Percentiles rank a stretch among this genome's conserved stretches.
Conservation (phyloP, 2,888 invertebrate genomes). For the Chrysolina haemoptera region DNA sequence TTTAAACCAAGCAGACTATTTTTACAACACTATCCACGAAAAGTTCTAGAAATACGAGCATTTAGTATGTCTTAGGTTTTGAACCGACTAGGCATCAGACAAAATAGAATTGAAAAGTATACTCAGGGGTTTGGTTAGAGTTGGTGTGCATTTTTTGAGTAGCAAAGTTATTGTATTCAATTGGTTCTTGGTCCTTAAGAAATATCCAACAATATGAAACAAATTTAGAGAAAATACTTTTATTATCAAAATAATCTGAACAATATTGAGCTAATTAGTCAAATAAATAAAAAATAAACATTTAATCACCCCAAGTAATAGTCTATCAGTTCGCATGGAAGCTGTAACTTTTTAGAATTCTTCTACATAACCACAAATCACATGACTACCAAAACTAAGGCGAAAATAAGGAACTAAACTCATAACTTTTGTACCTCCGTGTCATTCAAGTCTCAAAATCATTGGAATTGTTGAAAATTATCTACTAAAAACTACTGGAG, state of each 20-base stretch:
- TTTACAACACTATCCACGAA: too few species aligned
- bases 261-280: conserved; percentile 13
- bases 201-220: neutral
- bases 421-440: conserved; percentile 29
- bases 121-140: too few species aligned
- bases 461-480: conserved; percentile 28
- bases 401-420: conserved; percentile 31
- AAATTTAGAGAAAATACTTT: conserved; percentile 12
- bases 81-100: too few species aligned
- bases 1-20: too few species aligned
- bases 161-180: too few species aligned
- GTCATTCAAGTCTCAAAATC: conserved; percentile 3
- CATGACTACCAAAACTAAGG: conserved; percentile 31
- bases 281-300: conserved; percentile 11
- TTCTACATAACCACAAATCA: conserved; percentile 19
- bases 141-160: too few species aligned
- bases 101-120: too few species aligned
- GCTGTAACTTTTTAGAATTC: conserved; percentile 13
- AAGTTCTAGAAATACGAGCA: too few species aligned
- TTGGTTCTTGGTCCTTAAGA: too few species aligned
- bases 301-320: conserved; percentile 15
- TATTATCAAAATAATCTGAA: conserved; percentile 25
- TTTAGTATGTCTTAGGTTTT: too few species aligned
- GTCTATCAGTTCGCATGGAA: conserved; percentile 1
- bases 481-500: conserved; percentile 12